Evolutionary conservation across 2,797 vertebrate species (phyloP), one percentile per base, ranked within the genome.

Genomic region (Lepus townsendii): DNA sequence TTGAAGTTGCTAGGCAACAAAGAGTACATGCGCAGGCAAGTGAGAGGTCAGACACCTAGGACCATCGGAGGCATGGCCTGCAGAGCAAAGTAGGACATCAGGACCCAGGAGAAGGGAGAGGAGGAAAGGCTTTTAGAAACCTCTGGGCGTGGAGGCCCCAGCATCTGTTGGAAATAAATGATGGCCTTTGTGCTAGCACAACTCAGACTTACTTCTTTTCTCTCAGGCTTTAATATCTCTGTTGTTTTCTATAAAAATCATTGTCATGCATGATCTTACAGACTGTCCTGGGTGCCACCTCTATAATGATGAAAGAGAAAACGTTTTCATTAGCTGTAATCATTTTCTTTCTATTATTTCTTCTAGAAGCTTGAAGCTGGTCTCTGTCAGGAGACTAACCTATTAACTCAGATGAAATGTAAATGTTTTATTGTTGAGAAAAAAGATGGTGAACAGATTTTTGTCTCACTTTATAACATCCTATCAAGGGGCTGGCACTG

Each of bases 231-330:
- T 78, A 66, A 52, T 14, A 66, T 11, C 32, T 65, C 30, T 60
- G 65, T 71, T 26, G 68, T 35, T 50, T 52, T 93, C 54, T 50
- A 60, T 84, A 65, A 93, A 57, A 89, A 52, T 60, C 26, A 52
- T 16, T 63, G 38, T 20, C 38, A 20, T 66, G 9, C 10, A 32
- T 72, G 60, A 88, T 57, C 32, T 47, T 65, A 47, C 24, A 10
- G 35, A 11, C 38, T 50, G 5, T 78, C 4, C 0, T 27, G 27
- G n/a, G 62, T 66, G 76, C 10, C 83, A n/a, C 50, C 42, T 75
- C 5, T 4, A 2, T 27, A 19, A 12, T 42, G 19, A 24, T 24
- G 27, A 73, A 50, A 42, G 63, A 83, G 50, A 73, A 88, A 69
- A 89, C 35, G 17, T 13, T 50, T 54, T 2, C 7, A 77, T 54